phyloP scores from a whole-genome alignment of 2,888 invertebrate genomes.

The Calameuta filiformis region DNA sequence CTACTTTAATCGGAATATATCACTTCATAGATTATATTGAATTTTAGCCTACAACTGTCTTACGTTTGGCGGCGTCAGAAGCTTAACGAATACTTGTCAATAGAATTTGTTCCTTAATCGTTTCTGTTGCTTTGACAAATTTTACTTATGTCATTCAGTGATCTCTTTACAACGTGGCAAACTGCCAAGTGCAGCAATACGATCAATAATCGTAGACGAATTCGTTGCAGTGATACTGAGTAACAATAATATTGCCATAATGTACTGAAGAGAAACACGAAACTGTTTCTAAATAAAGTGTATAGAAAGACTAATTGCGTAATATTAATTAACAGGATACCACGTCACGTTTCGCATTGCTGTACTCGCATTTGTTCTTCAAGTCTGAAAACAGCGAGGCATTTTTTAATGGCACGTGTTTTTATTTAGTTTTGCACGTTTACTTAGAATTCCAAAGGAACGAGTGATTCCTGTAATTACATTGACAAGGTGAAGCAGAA shows the following conservation, averaged over 20 bases:
- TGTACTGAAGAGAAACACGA: neutral
- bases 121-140: neutral
- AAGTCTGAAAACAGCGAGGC: neutral
- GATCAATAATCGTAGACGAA: neutral
- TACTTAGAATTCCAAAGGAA: neutral
- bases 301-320: neutral
- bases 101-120: neutral
- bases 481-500: neutral
- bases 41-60: neutral
- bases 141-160: neutral
- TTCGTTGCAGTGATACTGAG: neutral
- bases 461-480: neutral
- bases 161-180: neutral
- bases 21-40: neutral
- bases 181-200: neutral
- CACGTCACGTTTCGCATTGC: neutral
- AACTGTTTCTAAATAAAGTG: neutral
- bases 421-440: no score
- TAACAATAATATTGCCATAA: neutral
- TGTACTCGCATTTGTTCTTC: neutral
- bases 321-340: neutral
- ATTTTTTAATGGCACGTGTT: neutral
- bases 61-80: no score
- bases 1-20: neutral
- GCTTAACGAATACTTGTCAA: neutral